These are phyloP conservation scores for Diplodus puntazzo DNA, from an alignment of 2,797 vertebrate species.

Conservation along the genomic window DNA sequence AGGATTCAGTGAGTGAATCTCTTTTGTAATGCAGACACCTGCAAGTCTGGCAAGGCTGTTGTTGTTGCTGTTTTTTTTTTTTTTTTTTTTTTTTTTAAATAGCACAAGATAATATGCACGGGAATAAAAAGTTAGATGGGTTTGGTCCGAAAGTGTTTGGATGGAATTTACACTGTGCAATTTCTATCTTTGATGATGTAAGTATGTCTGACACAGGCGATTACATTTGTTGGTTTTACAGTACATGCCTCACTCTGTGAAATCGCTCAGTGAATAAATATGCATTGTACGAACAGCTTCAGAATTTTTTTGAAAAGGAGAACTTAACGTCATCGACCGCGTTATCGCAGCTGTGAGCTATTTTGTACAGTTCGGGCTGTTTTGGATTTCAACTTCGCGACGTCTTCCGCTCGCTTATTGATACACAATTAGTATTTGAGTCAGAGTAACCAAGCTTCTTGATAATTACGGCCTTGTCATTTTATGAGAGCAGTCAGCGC, in stretches of 20 bases:
- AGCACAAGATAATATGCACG: conserved; percentile 10
- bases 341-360: conserved; percentile 23
- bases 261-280: conserved; percentile 35
- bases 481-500: conserved; percentile 66
- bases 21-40: conserved; percentile 30
- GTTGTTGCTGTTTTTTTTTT: neutral
- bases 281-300: neutral
- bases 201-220: conserved; percentile 26
- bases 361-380: conserved; percentile 30
- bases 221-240: conserved; percentile 27
- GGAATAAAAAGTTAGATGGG: neutral
- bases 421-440: conserved; percentile 73
- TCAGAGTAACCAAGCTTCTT: conserved; percentile 66
- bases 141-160: conserved; percentile 17
- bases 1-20: conserved; percentile 38
- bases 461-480: conserved; percentile 75
- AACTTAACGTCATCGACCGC: neutral
- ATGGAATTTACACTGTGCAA: conserved; percentile 11
- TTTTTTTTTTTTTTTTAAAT: conserved; percentile 31
- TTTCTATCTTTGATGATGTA: conserved; percentile 19
- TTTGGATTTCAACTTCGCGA: conserved; percentile 41
- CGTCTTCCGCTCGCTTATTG: conserved; percentile 60
- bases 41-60: conserved; percentile 19
- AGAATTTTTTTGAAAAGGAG: neutral
- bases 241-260: conserved; percentile 12